phyloP scores from a whole-genome alignment of 2,797 vertebrate species.

The Corythornis leucogaster region DNA sequence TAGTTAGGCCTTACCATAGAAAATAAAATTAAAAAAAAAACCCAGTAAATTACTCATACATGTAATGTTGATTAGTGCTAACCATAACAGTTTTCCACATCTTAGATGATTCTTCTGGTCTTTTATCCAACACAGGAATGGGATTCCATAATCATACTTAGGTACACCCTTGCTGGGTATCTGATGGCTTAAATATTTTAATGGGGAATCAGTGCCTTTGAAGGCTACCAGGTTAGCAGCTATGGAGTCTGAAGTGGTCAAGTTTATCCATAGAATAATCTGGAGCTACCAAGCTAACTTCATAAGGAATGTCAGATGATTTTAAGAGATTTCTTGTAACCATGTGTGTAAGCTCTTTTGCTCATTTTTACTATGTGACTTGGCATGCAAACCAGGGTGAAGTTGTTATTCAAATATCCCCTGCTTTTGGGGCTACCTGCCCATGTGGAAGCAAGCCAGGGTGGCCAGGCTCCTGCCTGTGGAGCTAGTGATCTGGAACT shows the following conservation, averaged over 20 bases:
- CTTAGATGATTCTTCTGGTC: background rate
- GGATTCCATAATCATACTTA: background rate
- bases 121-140: background rate
- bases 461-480: rapidly evolving
- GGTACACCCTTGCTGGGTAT: background rate
- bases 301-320: background rate
- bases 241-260: background rate
- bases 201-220: background rate
- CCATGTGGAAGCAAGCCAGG: background rate
- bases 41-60: background rate
- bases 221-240: background rate
- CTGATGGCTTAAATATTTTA: background rate
- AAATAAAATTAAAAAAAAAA: background rate
- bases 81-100: background rate
- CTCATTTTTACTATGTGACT: background rate
- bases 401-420: background rate
- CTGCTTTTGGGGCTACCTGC: background rate
- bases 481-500: rapidly evolving
- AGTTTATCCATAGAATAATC: background rate
- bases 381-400: background rate
- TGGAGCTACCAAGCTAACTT: background rate
- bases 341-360: background rate
- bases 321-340: background rate
- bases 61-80: background rate
- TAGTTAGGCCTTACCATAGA: background rate